Evolutionary conservation across 2,888 invertebrate species (phyloP).

Genomic region (Phortica magna): DNA sequence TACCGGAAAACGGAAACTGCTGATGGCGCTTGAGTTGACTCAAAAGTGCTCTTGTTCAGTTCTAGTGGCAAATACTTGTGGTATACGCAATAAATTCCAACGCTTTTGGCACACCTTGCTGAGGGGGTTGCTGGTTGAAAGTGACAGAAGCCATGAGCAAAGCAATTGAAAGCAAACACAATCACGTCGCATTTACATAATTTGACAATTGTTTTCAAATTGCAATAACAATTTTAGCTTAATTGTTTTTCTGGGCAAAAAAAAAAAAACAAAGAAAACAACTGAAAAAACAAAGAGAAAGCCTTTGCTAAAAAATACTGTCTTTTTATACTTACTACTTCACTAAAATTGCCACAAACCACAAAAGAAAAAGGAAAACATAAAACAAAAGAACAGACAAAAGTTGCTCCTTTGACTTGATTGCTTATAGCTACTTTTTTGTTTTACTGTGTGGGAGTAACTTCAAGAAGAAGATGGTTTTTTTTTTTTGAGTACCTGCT

Average conservation of each 20-base stretch:
- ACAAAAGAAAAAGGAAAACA: not conserved
- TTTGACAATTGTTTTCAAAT: slow-evolving; percentile 76
- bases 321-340: not conserved
- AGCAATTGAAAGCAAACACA: slow-evolving; percentile 46
- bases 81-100: slow-evolving; percentile 31
- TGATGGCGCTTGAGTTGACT: slow-evolving; percentile 13
- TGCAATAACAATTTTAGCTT: slow-evolving; percentile 74
- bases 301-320: not conserved
- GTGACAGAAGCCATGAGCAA: slow-evolving; percentile 31
- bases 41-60: not conserved
- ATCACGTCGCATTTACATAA: slow-evolving; percentile 72
- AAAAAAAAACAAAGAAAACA: not conserved
- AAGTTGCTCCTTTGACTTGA: slow-evolving; percentile 51
- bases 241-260: slow-evolving; percentile 60
- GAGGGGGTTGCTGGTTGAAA: slow-evolving; percentile 37
- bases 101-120: slow-evolving; percentile 61
- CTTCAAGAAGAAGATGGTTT: slow-evolving; percentile 47
- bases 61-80: slow-evolving; percentile 32
- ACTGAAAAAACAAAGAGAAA: not conserved
- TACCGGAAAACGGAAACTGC: slow-evolving; percentile 21
- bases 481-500: too few relatives aligned
- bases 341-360: not conserved
- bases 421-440: slow-evolving; percentile 10
- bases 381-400: slow-evolving; percentile 52
- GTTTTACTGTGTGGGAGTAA: not conserved